phyloP scores from a whole-genome alignment of 2,888 invertebrate genomes.

The Tachina lurida region DNA sequence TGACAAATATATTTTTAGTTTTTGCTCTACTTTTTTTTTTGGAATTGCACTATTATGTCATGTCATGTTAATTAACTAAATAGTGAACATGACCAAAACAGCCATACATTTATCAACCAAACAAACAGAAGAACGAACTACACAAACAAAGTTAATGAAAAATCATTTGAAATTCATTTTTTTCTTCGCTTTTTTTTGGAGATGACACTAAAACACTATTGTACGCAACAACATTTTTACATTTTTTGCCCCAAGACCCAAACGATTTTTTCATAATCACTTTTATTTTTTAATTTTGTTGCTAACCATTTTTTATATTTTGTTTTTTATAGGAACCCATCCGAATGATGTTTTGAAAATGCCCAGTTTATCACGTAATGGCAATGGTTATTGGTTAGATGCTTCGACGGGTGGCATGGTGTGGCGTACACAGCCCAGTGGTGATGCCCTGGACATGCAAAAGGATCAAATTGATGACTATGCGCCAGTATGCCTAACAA shows the following conservation, averaged over 20 bases:
- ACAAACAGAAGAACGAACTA: conserved; percentile 5
- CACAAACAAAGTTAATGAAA: conserved; percentile 46
- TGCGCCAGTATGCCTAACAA: conserved; percentile 82
- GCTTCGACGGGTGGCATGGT: conserved; percentile 82
- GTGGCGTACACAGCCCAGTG: conserved; percentile 81
- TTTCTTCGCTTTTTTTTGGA: neutral
- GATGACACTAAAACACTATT: conserved; percentile 51
- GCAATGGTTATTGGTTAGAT: conserved; percentile 83
- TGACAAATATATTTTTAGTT: conserved; percentile 38
- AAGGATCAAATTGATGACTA: conserved; percentile 83
- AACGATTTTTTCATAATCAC: conserved; percentile 57
- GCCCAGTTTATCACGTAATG: conserved; percentile 82
- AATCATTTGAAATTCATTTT: conserved; percentile 47
- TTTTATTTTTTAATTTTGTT: conserved; percentile 45
- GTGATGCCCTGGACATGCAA: conserved; percentile 81
- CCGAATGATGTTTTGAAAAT: conserved; percentile 83
- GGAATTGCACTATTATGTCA: conserved; percentile 31
- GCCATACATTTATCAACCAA: conserved; percentile 46
- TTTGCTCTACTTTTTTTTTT: neutral
- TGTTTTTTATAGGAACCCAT: conserved; percentile 80
- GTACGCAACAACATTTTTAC: conserved; percentile 54
- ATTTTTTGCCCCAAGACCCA: neutral
- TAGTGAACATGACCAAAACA: conserved; percentile 71
- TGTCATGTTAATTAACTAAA: conserved; percentile 71
- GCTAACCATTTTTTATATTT: conserved; percentile 47